Evolutionary conservation across 2,113 vertebrate species (phyloP).

Genomic region (Dipodomys merriami): DNA sequence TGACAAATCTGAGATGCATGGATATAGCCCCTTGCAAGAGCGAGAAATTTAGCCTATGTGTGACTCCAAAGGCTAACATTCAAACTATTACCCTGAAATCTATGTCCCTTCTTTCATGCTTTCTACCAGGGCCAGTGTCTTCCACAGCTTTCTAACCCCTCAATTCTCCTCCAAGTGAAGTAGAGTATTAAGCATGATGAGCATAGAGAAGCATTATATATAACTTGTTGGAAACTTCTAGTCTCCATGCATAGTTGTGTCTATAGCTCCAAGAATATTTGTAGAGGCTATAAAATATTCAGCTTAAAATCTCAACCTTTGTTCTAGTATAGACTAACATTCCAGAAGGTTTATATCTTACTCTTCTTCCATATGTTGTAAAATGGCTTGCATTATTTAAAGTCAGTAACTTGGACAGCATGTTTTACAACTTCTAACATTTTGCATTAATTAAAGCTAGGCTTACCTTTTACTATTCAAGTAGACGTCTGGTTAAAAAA

Average conservation of each 20-base stretch:
- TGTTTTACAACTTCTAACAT: not conserved
- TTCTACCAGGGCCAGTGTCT: not conserved
- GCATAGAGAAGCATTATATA: not conserved
- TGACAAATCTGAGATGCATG: not conserved
- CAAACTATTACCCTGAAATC: not conserved
- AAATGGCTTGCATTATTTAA: constrained; percentile 25
- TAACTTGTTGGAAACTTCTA: not conserved
- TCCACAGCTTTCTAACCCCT: not conserved
- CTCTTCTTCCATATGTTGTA: constrained; percentile 26
- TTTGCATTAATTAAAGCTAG: constrained; percentile 41
- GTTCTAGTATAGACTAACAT: constrained; percentile 30
- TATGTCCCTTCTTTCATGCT: not conserved
- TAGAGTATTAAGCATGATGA: not conserved
- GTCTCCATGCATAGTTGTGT: not conserved
- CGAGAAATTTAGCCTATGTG: not conserved
- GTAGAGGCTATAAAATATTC: not conserved
- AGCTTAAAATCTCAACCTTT: constrained; percentile 16
- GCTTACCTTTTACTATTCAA: constrained; percentile 5
- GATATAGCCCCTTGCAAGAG: not conserved
- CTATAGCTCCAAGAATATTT: not conserved
- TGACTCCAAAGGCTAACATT: not conserved
- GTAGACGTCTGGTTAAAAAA: not conserved
- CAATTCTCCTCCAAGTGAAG: not conserved
- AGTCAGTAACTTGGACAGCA: not conserved
- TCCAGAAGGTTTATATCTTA: constrained; percentile 30